Base-by-base conservation (phyloP, 2,113 vertebrate species). In the Tamias sibiricus region DNA sequence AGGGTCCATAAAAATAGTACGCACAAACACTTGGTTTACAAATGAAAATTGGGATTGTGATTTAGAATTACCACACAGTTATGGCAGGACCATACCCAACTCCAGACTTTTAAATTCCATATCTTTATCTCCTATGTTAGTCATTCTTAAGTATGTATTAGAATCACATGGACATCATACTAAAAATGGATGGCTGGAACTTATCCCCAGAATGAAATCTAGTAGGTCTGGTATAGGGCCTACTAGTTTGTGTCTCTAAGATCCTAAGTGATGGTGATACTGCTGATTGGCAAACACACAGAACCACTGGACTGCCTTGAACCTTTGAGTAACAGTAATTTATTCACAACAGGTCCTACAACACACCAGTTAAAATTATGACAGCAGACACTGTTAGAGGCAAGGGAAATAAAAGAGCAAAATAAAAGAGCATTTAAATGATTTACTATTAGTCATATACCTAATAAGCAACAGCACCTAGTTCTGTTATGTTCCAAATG, bases 341-440 rank as follows among this genome's bases (percentile, higher is more conserved):
- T 91, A 97, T 80, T 94, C 44, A 66, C 42, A 90, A 54, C 69
- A 26, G n/a, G 86, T 85, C 49, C 49, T 77, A 5, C 81, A 88
- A 94, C 49, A 77, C 8, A 42, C 19, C 26, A 75, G 81, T 93
- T 86, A 93, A 40, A 89, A 93, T 86, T 92, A 54, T 68, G 35
- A 68, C 66, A 75, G 40, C 26, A 95, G 79, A 35, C 8, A 40
- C 9, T 57, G 24, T 88, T 42, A 59, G 32, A 71, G 62, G 44
- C 89, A 89, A 93, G n/a, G 49, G 47, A 92, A 75, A 74, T n/a
- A n/a, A n/a, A n/a, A n/a, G n/a, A n/a, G n/a, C n/a, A 86, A 90
- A 13, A n/a, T 62, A 59, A n/a, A n/a, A 93, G 42, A 82, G 49
- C 82, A 72, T 42, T 42, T 91, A 82, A 89, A 86, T 91, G 64